Evolutionary conservation across 2,888 invertebrate genomes (phyloP).

Genomic region (Drosophila aldrichi): DNA sequence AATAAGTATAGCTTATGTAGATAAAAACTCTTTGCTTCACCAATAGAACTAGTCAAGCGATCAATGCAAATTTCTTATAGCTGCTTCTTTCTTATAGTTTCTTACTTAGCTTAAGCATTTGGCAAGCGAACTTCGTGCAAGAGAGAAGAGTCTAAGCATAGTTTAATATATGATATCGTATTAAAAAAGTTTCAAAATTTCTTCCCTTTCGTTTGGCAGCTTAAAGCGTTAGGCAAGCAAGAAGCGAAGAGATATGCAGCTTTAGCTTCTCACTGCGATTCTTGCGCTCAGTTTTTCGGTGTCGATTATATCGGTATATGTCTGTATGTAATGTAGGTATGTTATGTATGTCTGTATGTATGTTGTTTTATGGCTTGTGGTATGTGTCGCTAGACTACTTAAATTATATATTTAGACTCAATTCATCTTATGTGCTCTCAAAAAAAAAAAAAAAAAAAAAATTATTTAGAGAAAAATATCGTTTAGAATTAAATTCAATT

Average conservation of each 20-base stretch:
- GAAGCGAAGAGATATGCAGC: no score
- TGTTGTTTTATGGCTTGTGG: slow-evolving; percentile 5
- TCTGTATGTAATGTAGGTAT: not conserved
- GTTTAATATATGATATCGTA: not conserved
- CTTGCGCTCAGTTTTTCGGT: not conserved
- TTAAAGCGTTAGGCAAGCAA: no score
- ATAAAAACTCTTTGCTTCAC: no score
- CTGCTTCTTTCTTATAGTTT: not conserved
- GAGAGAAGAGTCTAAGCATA: slow-evolving; percentile 2
- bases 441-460: slow-evolving; percentile 66
- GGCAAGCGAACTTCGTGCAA: not conserved
- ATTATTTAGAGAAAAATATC: not conserved
- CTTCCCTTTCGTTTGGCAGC: no score
- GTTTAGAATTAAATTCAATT: not conserved
- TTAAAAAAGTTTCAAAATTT: no score
- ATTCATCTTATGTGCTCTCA: slow-evolving; percentile 68
- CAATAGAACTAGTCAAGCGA: no score
- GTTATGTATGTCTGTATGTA: slow-evolving; percentile 14
- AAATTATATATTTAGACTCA: slow-evolving; percentile 52
- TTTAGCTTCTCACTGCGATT: slow-evolving; percentile 2
- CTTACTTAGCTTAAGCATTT: not conserved
- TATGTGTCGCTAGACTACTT: slow-evolving; percentile 47
- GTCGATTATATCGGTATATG: slow-evolving; percentile 15
- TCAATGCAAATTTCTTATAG: no score
- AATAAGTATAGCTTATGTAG: no score